phyloP scores from a whole-genome alignment of 2,888 invertebrate species.

The Pollenia griseotomentosa region DNA sequence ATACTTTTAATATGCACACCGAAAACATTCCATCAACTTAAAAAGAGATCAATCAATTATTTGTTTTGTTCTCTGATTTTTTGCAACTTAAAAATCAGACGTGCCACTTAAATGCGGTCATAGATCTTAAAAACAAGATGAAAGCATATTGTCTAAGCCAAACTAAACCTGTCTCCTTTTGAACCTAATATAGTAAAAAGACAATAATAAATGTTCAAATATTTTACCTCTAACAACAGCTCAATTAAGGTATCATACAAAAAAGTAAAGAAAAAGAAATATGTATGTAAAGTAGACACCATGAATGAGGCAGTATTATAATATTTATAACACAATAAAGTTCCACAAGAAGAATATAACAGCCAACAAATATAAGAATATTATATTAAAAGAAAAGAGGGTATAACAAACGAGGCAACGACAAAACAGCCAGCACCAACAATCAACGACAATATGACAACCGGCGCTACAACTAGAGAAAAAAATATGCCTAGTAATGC shows the following conservation, averaged over 20 bases:
- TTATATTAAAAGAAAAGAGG: constrained; percentile 12
- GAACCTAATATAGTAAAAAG: background rate
- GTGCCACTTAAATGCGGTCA: constrained; percentile 18
- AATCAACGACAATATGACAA: background rate
- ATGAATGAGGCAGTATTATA: constrained; percentile 31
- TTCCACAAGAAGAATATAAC: constrained; percentile 8
- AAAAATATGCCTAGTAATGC: constrained; percentile 47
- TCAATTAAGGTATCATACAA: constrained; percentile 51
- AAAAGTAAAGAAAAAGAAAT: background rate
- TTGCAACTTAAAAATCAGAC: background rate
- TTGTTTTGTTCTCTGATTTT: too few relatives aligned
- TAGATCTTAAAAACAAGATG: constrained; percentile 18
- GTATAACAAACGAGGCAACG: background rate
- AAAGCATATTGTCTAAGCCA: constrained; percentile 4
- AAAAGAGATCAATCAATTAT: too few relatives aligned
- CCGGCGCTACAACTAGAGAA: constrained; percentile 7
- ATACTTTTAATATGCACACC: too few relatives aligned
- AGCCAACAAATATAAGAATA: constrained; percentile 27
- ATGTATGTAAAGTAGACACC: constrained; percentile 1
- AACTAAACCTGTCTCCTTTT: background rate
- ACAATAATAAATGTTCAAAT: constrained; percentile 29
- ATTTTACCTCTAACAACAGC: constrained; percentile 52
- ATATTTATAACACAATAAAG: constrained; percentile 45
- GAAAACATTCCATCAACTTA: background rate
- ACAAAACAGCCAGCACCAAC: background rate